Conservation (phyloP, 2,888 invertebrate species). For the Ctena decussata region DNA sequence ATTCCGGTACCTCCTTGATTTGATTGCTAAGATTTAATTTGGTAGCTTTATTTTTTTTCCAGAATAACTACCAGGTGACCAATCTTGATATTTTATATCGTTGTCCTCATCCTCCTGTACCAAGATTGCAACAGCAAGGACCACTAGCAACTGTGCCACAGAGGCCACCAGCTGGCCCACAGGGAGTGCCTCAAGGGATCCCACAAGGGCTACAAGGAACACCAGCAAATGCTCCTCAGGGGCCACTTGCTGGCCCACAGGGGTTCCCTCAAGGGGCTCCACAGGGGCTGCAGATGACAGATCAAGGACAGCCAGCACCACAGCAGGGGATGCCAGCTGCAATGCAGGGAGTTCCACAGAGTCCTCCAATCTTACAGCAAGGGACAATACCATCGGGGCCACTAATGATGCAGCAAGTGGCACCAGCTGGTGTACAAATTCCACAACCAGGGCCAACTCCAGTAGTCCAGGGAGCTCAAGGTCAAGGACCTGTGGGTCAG, state of each 20-base stretch:
- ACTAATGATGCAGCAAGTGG: background rate
- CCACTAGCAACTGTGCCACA: background rate
- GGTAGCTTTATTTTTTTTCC: constrained; percentile 62
- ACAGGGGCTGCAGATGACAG: background rate
- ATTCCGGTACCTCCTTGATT: too few relatives aligned
- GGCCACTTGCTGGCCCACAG: background rate
- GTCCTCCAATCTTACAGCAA: background rate
- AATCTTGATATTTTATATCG: constrained; percentile 78
- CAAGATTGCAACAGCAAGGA: constrained; percentile 38
- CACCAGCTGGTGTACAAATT: background rate
- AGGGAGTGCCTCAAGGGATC: background rate
- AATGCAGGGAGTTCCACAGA: background rate
- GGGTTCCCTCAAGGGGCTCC: background rate
- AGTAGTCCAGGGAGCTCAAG: background rate
- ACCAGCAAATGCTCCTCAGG: background rate
- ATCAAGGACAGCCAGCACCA: background rate
- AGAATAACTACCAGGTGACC: constrained; percentile 79
- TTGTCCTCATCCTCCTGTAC: constrained; percentile 83
- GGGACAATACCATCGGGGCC: background rate
- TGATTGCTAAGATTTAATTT: too few relatives aligned
- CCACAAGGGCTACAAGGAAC: background rate
- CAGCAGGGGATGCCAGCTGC: background rate
- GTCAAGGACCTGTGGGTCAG: background rate
- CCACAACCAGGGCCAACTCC: background rate
- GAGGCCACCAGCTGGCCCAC: background rate